A percentile compares a stretch with the other conserved stretches of the same genome.
phyloP scores from a whole-genome alignment of 2,113 vertebrate species.

The Strix aluco region DNA sequence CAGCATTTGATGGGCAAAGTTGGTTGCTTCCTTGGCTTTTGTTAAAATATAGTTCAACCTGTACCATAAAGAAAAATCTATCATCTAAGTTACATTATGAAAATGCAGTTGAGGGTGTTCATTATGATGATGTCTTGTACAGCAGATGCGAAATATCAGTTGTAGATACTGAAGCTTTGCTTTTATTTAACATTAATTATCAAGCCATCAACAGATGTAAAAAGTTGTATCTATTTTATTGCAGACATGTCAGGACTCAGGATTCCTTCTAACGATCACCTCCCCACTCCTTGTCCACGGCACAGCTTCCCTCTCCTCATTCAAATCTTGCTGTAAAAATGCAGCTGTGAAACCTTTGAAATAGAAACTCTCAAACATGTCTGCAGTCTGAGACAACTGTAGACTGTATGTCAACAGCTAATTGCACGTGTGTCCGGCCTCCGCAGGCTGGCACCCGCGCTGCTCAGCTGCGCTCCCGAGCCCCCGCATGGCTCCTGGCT shows the following conservation, averaged over 20 bases:
- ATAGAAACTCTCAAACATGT: not conserved
- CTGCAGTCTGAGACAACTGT: not conserved
- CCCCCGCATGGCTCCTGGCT: not conserved
- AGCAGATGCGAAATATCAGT: conserved; percentile 17
- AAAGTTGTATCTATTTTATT: not conserved
- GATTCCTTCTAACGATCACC: not conserved
- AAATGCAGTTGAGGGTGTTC: not conserved
- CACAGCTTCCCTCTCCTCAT: not conserved
- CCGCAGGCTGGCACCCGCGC: not conserved
- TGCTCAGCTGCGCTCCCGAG: not conserved
- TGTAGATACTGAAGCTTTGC: conserved; percentile 8
- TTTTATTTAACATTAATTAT: conserved; percentile 67
- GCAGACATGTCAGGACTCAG: not conserved
- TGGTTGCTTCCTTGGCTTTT: not conserved
- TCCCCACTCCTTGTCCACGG: not conserved
- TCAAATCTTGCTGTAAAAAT: not conserved
- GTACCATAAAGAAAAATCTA: conserved; percentile 25
- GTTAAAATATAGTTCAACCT: not conserved
- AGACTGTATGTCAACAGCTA: not conserved
- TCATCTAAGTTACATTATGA: conserved; percentile 8
- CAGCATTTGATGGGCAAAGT: not conserved
- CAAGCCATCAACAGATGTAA: conserved; percentile 35
- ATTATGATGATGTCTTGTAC: conserved; percentile 21
- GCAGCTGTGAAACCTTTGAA: not conserved
- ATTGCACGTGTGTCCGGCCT: not conserved